Conservation (phyloP, 1,140 invertebrate species). For the Papilio helenus region DNA sequence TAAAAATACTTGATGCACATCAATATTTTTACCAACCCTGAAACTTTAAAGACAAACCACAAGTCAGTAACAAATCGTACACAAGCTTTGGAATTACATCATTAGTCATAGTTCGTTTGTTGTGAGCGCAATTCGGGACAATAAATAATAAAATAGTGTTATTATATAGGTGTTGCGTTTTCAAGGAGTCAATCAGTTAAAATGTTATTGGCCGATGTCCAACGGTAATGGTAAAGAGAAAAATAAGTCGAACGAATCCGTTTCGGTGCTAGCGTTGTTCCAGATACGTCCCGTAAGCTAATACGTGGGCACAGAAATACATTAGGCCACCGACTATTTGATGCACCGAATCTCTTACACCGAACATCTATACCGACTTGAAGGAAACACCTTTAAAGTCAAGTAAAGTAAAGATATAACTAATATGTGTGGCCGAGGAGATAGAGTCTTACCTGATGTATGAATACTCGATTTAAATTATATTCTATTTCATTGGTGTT, state of each 20-base stretch:
- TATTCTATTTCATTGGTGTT: no score
- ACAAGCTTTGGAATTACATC: neutral
- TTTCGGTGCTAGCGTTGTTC: conserved; percentile 39
- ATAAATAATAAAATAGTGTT: conserved; percentile 1
- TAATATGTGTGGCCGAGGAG: no score
- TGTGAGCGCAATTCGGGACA: conserved; percentile 9
- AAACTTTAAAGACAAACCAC: neutral
- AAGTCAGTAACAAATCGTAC: neutral
- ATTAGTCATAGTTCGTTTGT: conserved; percentile 17
- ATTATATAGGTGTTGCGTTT: conserved; percentile 53
- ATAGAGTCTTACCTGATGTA: no score
- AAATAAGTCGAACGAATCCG: conserved; percentile 46
- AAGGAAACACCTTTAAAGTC: no score
- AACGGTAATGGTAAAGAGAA: conserved; percentile 47
- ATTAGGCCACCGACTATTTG: conserved; percentile 7
- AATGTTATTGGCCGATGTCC: conserved; percentile 49
- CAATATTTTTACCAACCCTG: neutral
- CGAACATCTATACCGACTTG: neutral
- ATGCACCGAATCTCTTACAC: neutral
- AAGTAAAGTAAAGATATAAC: no score
- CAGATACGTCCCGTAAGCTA: conserved; percentile 36
- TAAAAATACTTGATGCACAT: no score
- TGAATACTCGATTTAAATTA: no score
- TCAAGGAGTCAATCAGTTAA: conserved; percentile 56
- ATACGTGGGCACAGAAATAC: conserved; percentile 29